These are phyloP conservation scores for Mobula birostris DNA, from an alignment of 2,113 vertebrate genomes.

Conservation along the genomic window DNA sequence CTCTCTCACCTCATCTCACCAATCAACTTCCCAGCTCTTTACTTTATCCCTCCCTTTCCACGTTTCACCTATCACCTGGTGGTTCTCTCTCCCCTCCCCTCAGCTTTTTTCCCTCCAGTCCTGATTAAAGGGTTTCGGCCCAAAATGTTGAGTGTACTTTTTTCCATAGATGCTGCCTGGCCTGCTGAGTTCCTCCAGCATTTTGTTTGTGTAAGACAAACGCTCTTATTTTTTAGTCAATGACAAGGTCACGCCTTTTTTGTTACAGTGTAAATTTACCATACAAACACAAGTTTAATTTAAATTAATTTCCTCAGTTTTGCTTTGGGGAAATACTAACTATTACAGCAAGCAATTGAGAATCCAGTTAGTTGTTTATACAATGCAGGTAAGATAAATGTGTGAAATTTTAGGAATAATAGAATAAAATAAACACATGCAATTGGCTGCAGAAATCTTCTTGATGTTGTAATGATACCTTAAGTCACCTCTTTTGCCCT, in stretches of 20 bases:
- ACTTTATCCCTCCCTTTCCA: no score
- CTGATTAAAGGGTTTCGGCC: no score
- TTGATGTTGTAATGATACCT: not conserved
- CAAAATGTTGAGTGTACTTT: no score
- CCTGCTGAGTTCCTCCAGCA: no score
- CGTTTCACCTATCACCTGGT: no score
- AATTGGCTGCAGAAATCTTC: not conserved
- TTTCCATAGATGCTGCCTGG: no score
- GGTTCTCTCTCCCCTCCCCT: no score
- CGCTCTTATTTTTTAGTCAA: constrained; percentile 16
- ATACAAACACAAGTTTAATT: not conserved
- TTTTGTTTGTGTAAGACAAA: not conserved
- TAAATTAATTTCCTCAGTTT: not conserved
- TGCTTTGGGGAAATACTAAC: not conserved
- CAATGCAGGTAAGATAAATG: not conserved
- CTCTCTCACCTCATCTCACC: no score
- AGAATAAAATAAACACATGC: not conserved
- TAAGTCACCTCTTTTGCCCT: not conserved
- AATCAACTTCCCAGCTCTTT: no score
- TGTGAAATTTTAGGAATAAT: not conserved
- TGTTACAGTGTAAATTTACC: not conserved
- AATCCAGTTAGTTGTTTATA: not conserved
- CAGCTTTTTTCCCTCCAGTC: no score
- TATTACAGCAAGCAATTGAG: not conserved
- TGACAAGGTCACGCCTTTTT: not conserved